Evolutionary conservation across 2,888 invertebrate species (phyloP), one percentile per base, ranked within the genome.

Genomic region (Automeris io): DNA sequence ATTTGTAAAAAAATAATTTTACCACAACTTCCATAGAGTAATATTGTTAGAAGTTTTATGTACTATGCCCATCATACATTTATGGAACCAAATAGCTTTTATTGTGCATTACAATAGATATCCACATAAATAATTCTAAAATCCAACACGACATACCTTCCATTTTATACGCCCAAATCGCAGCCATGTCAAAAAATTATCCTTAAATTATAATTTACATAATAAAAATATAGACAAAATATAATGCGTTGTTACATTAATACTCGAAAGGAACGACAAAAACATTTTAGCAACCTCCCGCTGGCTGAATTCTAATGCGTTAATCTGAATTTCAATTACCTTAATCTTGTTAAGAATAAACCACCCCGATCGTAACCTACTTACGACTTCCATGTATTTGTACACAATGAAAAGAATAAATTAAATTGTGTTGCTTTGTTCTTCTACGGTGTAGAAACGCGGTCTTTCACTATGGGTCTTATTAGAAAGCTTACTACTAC

Each of bases 251-350:
- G 4, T 16, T 16, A 26, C n/a, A 29, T 29, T 29, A 29, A 29
- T 16, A 16, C 16, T n/a, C 8, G 16, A 16, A 25, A 56, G 51
- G 57, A 61, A 65, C 65, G 66, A 61, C 63, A 70, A 64, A 73
- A 73, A 65, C 69, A 68, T 70, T 70, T 71, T 58, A 64, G 61
- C 61, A 47, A 51, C 51, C 52, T 52, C 43, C 42, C 45, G 48
- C 46, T 41, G 41, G 42, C 51, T 48, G 61, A 69, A 71, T 70
- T 56, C 63, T 61, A 70, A 71, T 67, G 57, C 48, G 51, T 52
- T 60, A 60, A 71, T 71, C 67, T 69, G 61, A 71, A 72, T 70
- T 64, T 67, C 68, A 67, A 71, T 66, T 54, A 57, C 46, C 43
- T 47, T 49, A 57, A 58, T 55, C 51, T 54, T 36, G 45, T 49